These are phyloP conservation scores for Loris lydekkerianus DNA, from an alignment of 2,797 vertebrate genomes.

Conservation along the genomic window DNA sequence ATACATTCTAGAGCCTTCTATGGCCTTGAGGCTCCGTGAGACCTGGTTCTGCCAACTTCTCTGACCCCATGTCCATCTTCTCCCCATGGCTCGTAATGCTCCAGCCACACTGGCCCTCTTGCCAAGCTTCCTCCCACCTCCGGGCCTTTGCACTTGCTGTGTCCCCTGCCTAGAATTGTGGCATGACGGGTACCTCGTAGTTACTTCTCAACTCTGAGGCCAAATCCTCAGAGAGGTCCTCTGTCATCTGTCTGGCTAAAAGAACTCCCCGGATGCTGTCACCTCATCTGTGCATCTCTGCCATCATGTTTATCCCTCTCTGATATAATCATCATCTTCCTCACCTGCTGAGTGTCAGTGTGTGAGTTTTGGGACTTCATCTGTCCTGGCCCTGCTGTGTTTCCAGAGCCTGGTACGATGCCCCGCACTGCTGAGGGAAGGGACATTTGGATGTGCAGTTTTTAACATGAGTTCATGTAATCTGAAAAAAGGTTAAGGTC, in stretches of 20 bases:
- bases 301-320: not conserved
- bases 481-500: not conserved
- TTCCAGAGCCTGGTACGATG: not conserved
- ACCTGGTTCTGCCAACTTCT: not conserved
- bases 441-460: accelerated
- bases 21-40: not conserved
- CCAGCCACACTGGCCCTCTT: not conserved
- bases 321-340: not conserved
- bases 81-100: not conserved
- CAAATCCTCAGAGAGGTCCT: not conserved
- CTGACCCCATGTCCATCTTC: not conserved
- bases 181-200: not conserved
- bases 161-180: not conserved
- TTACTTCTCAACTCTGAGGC: not conserved
- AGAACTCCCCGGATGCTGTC: accelerated
- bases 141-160: not conserved
- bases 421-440: not conserved
- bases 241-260: not conserved
- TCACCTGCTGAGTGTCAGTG: accelerated
- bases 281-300: not conserved
- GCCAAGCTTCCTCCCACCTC: not conserved
- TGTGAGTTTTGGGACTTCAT: not conserved
- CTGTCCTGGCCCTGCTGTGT: not conserved
- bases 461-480: not conserved
- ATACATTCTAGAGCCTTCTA: not conserved